A percentile compares a stretch with the other conserved stretches of the same genome.
Evolutionary conservation across 1,140 invertebrate species (phyloP).

Genomic region (Paramacrobiotus metropolitanus): DNA sequence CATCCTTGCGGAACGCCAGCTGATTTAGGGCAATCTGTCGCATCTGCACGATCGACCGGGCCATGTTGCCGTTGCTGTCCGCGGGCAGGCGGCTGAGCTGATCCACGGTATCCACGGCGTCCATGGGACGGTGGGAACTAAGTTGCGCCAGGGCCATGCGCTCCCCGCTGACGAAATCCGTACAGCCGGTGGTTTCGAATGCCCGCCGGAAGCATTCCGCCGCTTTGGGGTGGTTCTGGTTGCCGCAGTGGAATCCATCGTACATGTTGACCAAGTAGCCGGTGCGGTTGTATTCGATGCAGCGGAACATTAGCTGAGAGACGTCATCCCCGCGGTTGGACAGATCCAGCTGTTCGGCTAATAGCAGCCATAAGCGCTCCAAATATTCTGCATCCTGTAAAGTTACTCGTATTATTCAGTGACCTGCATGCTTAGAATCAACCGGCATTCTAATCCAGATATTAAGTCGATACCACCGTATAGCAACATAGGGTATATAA

Average conservation of each 20-base stretch:
- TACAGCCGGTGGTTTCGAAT: neutral
- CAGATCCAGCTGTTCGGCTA: neutral
- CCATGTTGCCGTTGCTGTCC: too few species aligned
- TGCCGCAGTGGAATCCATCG: neutral
- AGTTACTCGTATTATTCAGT: too few species aligned
- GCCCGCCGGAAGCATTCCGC: neutral
- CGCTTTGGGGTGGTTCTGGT: neutral
- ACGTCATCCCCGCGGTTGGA: neutral
- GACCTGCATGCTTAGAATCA: too few species aligned
- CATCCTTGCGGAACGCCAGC: too few species aligned
- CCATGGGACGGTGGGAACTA: neutral
- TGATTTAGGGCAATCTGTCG: too few species aligned
- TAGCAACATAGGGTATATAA: too few species aligned
- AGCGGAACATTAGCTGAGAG: neutral
- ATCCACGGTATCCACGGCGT: neutral
- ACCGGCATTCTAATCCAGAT: too few species aligned
- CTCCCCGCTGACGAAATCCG: neutral
- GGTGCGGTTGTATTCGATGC: neutral
- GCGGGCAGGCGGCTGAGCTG: too few species aligned
- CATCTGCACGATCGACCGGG: too few species aligned
- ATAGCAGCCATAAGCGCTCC: neutral
- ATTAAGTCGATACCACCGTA: too few species aligned
- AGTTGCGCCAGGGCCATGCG: neutral
- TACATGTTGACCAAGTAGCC: neutral
- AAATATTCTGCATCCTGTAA: neutral